Base-by-base conservation (phyloP, 2,888 invertebrate species). In the Philereme transversata region DNA sequence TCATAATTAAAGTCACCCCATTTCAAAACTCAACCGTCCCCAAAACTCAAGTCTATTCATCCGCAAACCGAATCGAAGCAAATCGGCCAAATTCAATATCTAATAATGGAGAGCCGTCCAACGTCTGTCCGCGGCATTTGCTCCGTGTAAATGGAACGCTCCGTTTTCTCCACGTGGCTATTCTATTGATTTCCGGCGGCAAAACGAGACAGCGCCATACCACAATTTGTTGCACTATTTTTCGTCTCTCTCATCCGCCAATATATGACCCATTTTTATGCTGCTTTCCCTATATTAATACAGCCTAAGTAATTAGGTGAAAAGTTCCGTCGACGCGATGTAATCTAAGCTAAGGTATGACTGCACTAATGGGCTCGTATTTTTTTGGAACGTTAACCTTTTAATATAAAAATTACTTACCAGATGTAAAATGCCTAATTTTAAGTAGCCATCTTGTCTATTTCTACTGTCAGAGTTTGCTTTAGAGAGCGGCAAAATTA, bases 221-320 rank as follows among this genome's bases (percentile, higher is more conserved):
- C 81, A 86, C 80, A 87, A 90, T 90, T 90, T 90, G 90, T 91
- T 91, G 92, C 90, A 91, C 90, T 90, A 91, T 90, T 89, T 92
- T 90, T 78, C 72, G 77, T 90, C 85, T 73, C 82, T 9, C 71
- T 91, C 83, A 56, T 83, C 79, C 87, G 86, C 90, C 89, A 89
- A 92, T 92, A 89, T 91, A 92, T 92, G 92, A 92, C 92, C 92
- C 90, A 92, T 92, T 92, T 92, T 91, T 92, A 88, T 88, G 81
- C 86, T 79, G 86, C 84, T 89, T 90, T 87, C 85, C 91, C 88
- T 90, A 86, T 87, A 88, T 90, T 91, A 90, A 90, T 88, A 87
- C 85, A 83, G 87, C 82, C 84, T 87, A 87, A 88, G 89, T 91
- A 91, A 90, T 91, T 90, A 91, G 85, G 87, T 88, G 85, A 83